Percentiles rank a stretch among this genome's conserved stretches.
Conservation (phyloP, 2,113 vertebrate genomes). For the Poecile atricapillus region DNA sequence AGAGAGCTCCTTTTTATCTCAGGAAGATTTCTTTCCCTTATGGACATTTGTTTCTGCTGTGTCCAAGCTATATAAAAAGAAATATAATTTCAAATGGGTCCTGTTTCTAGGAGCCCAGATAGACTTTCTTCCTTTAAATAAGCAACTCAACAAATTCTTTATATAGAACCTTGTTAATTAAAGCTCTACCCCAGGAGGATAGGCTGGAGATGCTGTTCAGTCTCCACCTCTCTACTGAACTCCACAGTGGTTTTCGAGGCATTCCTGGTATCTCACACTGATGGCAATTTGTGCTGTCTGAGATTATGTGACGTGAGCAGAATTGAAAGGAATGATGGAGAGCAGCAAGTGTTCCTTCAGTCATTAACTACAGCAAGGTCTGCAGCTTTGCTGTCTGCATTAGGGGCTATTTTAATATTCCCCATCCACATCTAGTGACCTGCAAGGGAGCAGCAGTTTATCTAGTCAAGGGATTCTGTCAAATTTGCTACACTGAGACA, state of each 20-base stretch:
- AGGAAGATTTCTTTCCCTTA: neutral
- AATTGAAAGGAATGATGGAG: neutral
- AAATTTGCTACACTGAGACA: neutral
- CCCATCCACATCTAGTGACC: conserved; percentile 15
- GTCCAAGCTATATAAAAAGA: neutral
- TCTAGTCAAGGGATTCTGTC: neutral
- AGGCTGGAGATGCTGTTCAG: neutral
- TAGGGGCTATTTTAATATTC: neutral
- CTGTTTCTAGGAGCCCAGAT: neutral
- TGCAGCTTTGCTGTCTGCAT: neutral
- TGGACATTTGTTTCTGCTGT: neutral
- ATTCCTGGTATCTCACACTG: neutral
- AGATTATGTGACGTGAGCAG: neutral
- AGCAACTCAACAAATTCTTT: conserved; percentile 12
- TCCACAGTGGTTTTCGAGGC: neutral
- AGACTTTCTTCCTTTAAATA: conserved; percentile 1
- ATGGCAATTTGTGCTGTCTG: conserved; percentile 32
- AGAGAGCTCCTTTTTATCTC: neutral
- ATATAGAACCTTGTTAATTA: conserved; percentile 33
- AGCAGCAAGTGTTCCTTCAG: neutral
- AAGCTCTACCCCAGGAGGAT: neutral
- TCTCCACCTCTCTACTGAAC: neutral
- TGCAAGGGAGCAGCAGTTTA: conserved; percentile 1
- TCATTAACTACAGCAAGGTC: neutral
- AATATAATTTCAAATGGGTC: neutral